Evolutionary conservation across 2,113 vertebrate genomes (phyloP).

Genomic region (Pangasianodon hypophthalmus): DNA sequence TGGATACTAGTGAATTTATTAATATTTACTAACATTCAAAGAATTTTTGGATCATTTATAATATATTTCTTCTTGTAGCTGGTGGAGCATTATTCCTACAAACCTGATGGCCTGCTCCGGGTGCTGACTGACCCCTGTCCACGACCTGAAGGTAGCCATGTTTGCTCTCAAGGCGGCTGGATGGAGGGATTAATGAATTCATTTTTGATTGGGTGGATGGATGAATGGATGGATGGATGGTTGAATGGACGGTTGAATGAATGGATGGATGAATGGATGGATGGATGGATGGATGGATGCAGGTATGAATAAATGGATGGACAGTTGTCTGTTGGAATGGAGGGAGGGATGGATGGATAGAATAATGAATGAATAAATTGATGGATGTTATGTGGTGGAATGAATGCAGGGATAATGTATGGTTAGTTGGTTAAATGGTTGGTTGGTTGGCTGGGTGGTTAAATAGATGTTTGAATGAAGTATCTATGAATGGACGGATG

Average conservation of each 20-base stretch:
- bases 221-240: neutral
- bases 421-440: neutral
- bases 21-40: neutral
- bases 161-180: neutral
- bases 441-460: neutral
- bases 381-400: neutral
- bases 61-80: conserved; percentile 70
- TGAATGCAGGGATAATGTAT: neutral
- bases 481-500: neutral
- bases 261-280: neutral
- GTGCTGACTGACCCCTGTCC: conserved; percentile 81
- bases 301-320: neutral
- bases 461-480: neutral
- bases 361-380: neutral
- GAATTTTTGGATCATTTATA: neutral
- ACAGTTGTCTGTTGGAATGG: neutral
- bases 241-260: neutral
- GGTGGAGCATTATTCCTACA: conserved; percentile 97
- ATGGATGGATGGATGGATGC: neutral
- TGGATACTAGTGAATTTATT: neutral
- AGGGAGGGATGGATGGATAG: neutral
- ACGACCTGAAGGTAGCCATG: conserved; percentile 62
- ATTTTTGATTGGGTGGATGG: neutral
- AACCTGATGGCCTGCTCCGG: conserved; percentile 88
- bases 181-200: neutral